These are phyloP conservation scores for Sthenelais limicola DNA, from an alignment of 2,888 invertebrate species.

Conservation along the genomic window DNA sequence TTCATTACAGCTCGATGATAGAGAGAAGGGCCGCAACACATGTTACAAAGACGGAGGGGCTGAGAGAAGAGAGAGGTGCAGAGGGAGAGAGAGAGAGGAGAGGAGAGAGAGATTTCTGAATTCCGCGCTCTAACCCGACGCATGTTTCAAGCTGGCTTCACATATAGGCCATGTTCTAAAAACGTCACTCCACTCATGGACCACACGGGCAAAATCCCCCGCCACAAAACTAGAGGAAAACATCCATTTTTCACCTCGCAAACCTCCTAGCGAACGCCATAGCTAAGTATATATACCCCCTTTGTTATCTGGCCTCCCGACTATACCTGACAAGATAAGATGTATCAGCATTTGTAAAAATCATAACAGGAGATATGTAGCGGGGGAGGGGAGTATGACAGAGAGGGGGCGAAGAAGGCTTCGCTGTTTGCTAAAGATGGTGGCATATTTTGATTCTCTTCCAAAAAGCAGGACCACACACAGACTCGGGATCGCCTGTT, in stretches of 20 bases:
- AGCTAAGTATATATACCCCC: too few species aligned
- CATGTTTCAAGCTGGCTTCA: slow-evolving; percentile 27
- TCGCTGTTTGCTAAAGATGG: too few species aligned
- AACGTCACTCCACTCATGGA: slow-evolving; percentile 25
- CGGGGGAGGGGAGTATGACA: too few species aligned
- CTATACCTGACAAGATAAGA: too few species aligned
- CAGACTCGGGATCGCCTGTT: slow-evolving; percentile 2
- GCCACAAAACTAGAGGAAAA: slow-evolving; percentile 29
- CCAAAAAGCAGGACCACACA: slow-evolving; percentile 36
- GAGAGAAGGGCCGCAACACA: slow-evolving; percentile 30
- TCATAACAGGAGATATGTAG: too few species aligned
- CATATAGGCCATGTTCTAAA: slow-evolving; percentile 31
- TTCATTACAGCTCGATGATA: too few species aligned
- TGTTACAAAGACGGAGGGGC: slow-evolving; percentile 2
- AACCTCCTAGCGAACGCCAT: slow-evolving; percentile 29
- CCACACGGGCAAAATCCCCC: slow-evolving; percentile 33
- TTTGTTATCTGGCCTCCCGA: too few species aligned
- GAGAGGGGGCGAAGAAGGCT: too few species aligned
- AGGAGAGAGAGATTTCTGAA: slow-evolving; percentile 24
- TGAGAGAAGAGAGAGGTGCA: too few species aligned
- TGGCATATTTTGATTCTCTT: neutral
- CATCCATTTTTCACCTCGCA: slow-evolving; percentile 27
- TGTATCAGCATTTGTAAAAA: too few species aligned
- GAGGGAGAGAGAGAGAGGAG: neutral
- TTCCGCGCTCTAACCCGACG: slow-evolving; percentile 21